Base-by-base conservation (phyloP, 1,140 invertebrate species). In the Akabosia matsudoensis region DNA sequence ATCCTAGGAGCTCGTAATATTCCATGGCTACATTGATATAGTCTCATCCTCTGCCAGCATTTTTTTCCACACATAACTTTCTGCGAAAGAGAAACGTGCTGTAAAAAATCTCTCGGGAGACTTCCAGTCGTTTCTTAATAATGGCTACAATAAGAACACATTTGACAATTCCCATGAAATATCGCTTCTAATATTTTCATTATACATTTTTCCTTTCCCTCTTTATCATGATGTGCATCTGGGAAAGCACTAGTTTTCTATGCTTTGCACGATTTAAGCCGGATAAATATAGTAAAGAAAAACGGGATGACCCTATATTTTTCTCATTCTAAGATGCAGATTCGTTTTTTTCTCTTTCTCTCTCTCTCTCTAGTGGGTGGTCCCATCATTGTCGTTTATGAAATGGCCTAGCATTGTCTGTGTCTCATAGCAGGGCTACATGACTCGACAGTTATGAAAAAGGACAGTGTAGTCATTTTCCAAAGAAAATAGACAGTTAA, bases 121-220 rank as follows among this genome's bases (percentile, higher is more conserved):
- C n/a, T n/a, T n/a, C n/a, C n/a, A n/a, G n/a, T n/a, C n/a, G n/a
- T n/a, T n/a, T n/a, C n/a, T n/a, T n/a, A n/a, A n/a, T 16, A 71
- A n/a, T 14, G n/a, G n/a, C n/a, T n/a, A n/a, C n/a, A n/a, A n/a
- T n/a, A n/a, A 73, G 33, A 78, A 77, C 54, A 74, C 74, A 78
- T 76, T 70, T 80, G 76, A 78, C 79, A 76, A 80, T 80, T 78
- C 75, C 67, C 64, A 80, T 80, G 79, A 80, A 80, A 80, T 80
- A 80, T 80, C 74, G 77, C 76, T 80, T 80, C n/a, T 80, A 80
- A 80, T 80, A 80, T 80, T 80, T 79, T 76, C 75, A 75, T n/a
- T 67, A 67, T 22, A 67, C 31, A 22, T n/a, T 45, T 45, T 18
- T 45, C 37, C 7, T 45, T 45, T 7, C n/a, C n/a, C n/a, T n/a